These are phyloP conservation scores for Cebidichthys violaceus DNA, from an alignment of 2,113 vertebrate species.

Conservation along the genomic window DNA sequence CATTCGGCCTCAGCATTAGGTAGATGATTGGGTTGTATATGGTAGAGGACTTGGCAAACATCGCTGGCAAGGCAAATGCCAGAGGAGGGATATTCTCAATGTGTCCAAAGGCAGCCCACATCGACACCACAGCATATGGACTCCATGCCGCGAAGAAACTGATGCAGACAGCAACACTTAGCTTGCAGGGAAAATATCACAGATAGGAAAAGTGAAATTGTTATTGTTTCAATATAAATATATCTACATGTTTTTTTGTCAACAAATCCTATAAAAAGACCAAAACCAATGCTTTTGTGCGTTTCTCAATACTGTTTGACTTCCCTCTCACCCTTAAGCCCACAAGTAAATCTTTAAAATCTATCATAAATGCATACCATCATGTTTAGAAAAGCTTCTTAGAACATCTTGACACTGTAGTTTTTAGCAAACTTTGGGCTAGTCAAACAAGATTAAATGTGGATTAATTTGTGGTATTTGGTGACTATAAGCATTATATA, in stretches of 20 bases:
- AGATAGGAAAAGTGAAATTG: background rate
- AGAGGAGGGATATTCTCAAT: conserved; percentile 81
- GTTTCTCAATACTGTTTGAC: background rate
- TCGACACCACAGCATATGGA: conserved; percentile 84
- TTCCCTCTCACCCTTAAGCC: too few species aligned
- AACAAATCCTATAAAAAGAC: background rate
- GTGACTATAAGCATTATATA: background rate
- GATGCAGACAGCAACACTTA: conserved; percentile 83
- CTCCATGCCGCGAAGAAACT: conserved; percentile 86
- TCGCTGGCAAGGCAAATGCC: conserved; percentile 84
- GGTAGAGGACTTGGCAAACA: conserved; percentile 87
- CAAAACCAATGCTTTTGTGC: background rate
- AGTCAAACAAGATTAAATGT: background rate
- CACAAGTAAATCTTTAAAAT: background rate
- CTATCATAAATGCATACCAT: background rate
- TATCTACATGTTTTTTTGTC: background rate
- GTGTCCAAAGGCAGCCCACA: conserved; percentile 85
- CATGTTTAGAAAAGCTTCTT: background rate
- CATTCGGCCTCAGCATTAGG: conserved; percentile 81
- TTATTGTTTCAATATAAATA: background rate
- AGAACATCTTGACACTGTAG: background rate
- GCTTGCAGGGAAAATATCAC: conserved; percentile 61
- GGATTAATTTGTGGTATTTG: background rate
- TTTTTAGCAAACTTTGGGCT: background rate
- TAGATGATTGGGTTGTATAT: conserved; percentile 84